Conservation (phyloP, 2,113 vertebrate species). For the Otis tarda region DNA sequence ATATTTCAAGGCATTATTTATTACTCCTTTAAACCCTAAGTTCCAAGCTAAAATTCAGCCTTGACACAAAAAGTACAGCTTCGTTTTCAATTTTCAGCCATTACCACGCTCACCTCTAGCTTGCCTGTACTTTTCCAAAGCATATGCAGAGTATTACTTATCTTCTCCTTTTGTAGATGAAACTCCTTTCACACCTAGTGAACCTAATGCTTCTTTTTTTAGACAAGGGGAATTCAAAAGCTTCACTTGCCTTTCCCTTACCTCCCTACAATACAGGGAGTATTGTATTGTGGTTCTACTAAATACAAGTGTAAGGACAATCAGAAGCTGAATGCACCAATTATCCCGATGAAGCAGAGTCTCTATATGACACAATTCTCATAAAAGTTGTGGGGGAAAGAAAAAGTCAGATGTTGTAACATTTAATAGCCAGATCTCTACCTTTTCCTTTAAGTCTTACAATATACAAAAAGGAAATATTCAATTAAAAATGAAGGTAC, state of each 20-base stretch:
- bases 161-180: not conserved
- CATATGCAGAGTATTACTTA: not conserved
- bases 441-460: not conserved
- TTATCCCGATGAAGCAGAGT: not conserved
- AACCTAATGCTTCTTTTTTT: not conserved
- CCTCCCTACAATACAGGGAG: no score
- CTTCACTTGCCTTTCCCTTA: not conserved
- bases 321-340: not conserved
- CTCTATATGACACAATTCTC: not conserved
- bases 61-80: not conserved
- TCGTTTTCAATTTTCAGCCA: not conserved
- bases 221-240: not conserved
- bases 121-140: not conserved
- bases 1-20: not conserved
- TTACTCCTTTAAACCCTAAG: not conserved
- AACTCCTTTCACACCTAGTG: not conserved
- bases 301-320: not conserved
- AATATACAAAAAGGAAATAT: not conserved
- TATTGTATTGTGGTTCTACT: not conserved
- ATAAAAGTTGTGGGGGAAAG: not conserved
- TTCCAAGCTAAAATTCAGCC: not conserved
- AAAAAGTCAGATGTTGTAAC: not conserved
- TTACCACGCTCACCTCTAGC: not conserved
- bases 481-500: not conserved
- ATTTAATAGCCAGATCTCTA: not conserved